Evolutionary conservation across 2,888 invertebrate species (phyloP).

Genomic region (Xanthia icteritia): DNA sequence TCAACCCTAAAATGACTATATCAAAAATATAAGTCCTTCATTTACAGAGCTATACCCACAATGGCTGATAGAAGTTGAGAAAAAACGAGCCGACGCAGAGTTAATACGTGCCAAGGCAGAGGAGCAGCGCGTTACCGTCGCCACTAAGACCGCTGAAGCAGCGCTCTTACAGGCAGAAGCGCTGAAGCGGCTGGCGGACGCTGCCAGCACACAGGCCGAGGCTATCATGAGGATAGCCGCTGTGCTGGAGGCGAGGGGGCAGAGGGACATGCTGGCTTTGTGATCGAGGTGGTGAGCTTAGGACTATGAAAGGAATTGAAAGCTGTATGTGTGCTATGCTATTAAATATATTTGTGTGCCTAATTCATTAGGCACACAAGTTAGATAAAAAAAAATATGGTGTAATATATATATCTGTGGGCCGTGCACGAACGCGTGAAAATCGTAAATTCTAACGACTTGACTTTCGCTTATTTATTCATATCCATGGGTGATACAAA

Average conservation of each 20-base stretch:
- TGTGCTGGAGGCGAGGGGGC: conserved; percentile 70
- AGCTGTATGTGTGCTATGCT: not conserved
- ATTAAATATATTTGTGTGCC: not conserved
- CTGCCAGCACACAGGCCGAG: conserved; percentile 77
- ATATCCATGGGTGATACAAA: too few species aligned
- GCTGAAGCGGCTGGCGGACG: conserved; percentile 77
- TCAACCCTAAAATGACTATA: not conserved
- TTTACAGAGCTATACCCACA: conserved; percentile 79
- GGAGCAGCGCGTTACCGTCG: conserved; percentile 72
- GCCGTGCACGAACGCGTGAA: not conserved
- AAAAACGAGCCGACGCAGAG: conserved; percentile 82
- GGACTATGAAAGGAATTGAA: conserved; percentile 7
- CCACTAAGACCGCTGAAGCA: conserved; percentile 77
- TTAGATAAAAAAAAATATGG: not conserved
- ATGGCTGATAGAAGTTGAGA: conserved; percentile 83
- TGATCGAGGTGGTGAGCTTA: conserved; percentile 37
- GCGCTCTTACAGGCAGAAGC: conserved; percentile 79
- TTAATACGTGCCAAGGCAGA: conserved; percentile 79
- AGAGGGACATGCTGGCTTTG: conserved; percentile 64
- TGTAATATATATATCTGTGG: not conserved
- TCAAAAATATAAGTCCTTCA: not conserved
- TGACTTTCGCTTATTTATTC: not conserved
- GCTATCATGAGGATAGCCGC: conserved; percentile 79
- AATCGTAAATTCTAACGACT: not conserved
- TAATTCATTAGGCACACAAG: not conserved